A percentile compares a stretch with the other conserved stretches of the same genome.
phyloP scores from a whole-genome alignment of 2,113 vertebrate genomes.

The Neogale vison region DNA sequence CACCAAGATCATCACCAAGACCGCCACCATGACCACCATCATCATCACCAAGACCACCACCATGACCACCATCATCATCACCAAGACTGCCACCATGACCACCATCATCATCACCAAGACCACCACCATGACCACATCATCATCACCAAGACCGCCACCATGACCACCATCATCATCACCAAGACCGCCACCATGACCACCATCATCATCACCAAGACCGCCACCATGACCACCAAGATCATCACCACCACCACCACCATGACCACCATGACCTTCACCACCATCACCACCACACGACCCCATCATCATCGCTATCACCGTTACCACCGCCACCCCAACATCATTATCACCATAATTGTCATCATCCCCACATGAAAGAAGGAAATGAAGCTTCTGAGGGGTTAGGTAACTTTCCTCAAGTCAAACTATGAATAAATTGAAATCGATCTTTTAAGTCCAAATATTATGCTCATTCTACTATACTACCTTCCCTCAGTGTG shows the following conservation, averaged over 20 bases:
- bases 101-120: too few relatives aligned
- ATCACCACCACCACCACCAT: not conserved
- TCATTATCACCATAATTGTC: not conserved
- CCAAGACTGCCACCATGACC: too few relatives aligned
- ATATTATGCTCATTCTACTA: not conserved
- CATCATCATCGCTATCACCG: not conserved
- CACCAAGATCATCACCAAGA: too few relatives aligned
- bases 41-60: not conserved
- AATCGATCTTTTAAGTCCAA: not conserved
- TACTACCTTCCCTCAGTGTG: not conserved
- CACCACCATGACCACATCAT: not conserved
- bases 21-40: too few relatives aligned
- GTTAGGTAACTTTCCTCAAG: not conserved
- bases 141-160: not conserved
- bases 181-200: too few relatives aligned
- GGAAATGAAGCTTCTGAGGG: not conserved
- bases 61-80: not conserved
- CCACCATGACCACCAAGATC: not conserved
- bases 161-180: accelerated
- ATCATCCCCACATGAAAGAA: not conserved
- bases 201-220: too few relatives aligned
- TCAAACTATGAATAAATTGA: not conserved
- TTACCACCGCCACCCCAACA: not conserved
- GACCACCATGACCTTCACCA: too few relatives aligned
- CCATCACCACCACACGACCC: accelerated